These are phyloP conservation scores for Yponomeuta plumbellus DNA, from an alignment of 2,888 invertebrate genomes.

Conservation along the genomic window DNA sequence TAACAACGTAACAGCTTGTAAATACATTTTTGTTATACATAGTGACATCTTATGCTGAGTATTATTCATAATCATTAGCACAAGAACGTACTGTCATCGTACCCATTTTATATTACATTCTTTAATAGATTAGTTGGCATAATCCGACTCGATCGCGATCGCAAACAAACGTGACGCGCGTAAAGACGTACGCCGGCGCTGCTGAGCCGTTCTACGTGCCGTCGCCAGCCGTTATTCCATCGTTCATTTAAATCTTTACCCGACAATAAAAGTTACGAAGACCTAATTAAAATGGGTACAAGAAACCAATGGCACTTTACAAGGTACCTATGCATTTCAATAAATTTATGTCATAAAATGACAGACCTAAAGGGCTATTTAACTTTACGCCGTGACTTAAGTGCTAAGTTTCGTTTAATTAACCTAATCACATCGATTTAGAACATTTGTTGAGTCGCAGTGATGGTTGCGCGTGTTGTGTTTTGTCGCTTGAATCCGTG, in stretches of 20 bases:
- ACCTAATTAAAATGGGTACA: constrained; percentile 61
- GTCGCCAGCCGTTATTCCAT: not conserved
- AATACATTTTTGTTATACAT: constrained; percentile 44
- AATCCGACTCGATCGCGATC: not conserved
- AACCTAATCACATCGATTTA: constrained; percentile 75
- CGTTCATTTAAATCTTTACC: constrained; percentile 17
- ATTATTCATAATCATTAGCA: constrained; percentile 32
- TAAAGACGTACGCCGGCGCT: too few species aligned
- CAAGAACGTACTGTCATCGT: constrained; percentile 42
- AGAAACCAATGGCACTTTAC: constrained; percentile 64
- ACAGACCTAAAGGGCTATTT: constrained; percentile 67
- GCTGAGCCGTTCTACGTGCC: not conserved
- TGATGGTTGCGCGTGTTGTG: constrained; percentile 62
- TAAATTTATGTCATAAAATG: constrained; percentile 69
- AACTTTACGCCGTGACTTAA: constrained; percentile 70
- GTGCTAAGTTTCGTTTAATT: constrained; percentile 57
- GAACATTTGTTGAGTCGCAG: constrained; percentile 76
- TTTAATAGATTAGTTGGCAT: constrained; percentile 4
- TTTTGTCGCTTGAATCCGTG: constrained; percentile 78
- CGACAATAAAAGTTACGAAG: constrained; percentile 43
- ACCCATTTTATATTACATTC: constrained; percentile 53
- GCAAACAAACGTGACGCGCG: too few species aligned
- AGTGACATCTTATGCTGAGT: constrained; percentile 31
- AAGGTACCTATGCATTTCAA: constrained; percentile 61
- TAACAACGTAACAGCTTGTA: constrained; percentile 62